These are phyloP conservation scores for Hesperophylax magnus DNA, from an alignment of 1,140 invertebrate genomes.

Conservation along the genomic window DNA sequence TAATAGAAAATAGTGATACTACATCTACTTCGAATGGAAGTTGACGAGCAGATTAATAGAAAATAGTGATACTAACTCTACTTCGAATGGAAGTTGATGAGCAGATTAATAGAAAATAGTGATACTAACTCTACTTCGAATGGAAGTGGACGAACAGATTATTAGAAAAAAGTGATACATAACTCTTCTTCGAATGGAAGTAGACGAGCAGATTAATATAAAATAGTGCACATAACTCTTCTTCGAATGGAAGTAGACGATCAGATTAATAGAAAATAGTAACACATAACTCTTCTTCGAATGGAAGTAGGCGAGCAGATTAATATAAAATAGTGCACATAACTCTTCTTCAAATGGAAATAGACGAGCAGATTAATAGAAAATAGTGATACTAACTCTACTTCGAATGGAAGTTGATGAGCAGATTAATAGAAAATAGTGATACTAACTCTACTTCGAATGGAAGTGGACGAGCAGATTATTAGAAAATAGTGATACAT, in stretches of 20 bases:
- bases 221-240: conserved; percentile 11
- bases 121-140: background rate
- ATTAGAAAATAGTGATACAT: background rate
- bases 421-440: background rate
- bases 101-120: background rate
- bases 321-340: background rate
- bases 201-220: too few species aligned
- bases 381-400: conserved; percentile 10
- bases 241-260: background rate
- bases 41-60: background rate
- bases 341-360: too few species aligned
- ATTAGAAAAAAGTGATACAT: background rate
- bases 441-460: background rate
- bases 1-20: background rate
- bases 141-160: too few species aligned
- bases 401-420: background rate
- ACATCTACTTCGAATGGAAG: background rate
- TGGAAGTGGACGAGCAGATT: too few species aligned
- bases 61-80: conserved; percentile 4
- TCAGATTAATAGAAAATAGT: background rate
- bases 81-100: background rate
- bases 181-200: background rate
- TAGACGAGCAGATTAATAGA: background rate
- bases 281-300: background rate
- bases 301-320: too few species aligned